Base-by-base conservation (phyloP, 2,113 vertebrate genomes). In the Gopherus flavomarginatus region DNA sequence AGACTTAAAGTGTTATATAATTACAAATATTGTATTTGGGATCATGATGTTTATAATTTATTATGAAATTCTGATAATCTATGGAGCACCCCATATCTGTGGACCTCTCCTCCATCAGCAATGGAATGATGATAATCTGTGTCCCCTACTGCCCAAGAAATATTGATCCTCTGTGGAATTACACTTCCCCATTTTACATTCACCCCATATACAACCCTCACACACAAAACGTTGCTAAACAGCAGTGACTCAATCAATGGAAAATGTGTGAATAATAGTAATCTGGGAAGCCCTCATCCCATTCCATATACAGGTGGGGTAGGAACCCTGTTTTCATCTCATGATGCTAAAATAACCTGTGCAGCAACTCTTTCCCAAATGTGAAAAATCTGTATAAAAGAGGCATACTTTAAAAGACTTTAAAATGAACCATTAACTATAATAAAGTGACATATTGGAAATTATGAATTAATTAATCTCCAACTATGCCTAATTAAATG, bases 381-480 rank as follows among this genome's bases (percentile, higher is more conserved):
- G 26, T 24, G 42, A 27, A 77, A 44, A 47, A 8, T 85, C 11
- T 80, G 57, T 57, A 69, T 69, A 92, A 88, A 86, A 80, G 79
- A 80, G 31, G 50, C 38, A 86, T 88, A 14, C 29, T 38, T 80
- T 65, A 84, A 92, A 92, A 56, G 35, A 62, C 83, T 86, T 75
- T 87, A 69, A 59, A 77, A 86, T 82, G 81, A 90, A 89, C 38
- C 57, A 59, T 80, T 93, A 84, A 78, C 78, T 90, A 79, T 54
- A 89, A 42, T 89, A 89, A 89, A 81, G 53, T n/a, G 69, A 69
- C 50, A 56, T 90, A 87, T 87, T 87, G 84, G 47, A 93, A 86
- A 53, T 90, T 90, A 90, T 57, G 86, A 93, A 83, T 90, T 90
- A 93, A 90, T 83, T 87, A 87, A 90, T 90, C 80, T 79, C 21